Evolutionary conservation across 2,113 vertebrate species (phyloP), one percentile per base, ranked within the genome.

Genomic region (Sprattus sprattus): DNA sequence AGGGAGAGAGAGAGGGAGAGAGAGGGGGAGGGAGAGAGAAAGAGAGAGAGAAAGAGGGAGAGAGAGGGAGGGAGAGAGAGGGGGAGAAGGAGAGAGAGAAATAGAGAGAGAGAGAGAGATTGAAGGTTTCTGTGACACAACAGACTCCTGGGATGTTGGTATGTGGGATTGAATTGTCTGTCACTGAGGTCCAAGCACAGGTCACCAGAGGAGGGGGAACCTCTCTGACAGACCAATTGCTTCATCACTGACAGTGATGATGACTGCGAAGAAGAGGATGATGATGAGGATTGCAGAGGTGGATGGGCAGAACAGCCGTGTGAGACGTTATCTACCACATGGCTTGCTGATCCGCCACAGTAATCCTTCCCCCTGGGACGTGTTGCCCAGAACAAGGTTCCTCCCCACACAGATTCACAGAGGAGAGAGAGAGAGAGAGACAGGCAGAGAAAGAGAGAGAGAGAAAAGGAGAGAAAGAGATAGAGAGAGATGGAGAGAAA

Each of bases 1-100:
- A 28, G 2, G 11, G 28, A 75, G 39, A 54, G 32, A 45, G 18
- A 88, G 84, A 90, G 47, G 7, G 64, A 71, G 11, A 15, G 64
- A 71, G 28, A 32, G 64, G 13, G 25, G 32, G 10, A 11, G 25
- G 25, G 39, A n/a, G 1, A 25, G 20, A 67, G 9, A 9, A n/a
- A n/a, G 3, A n/a, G 16, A 5, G 46, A 81, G 50, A 84, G 83
- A 28, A 1, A 20, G 28, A 75, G 39, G 45, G 32, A 45, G 18
- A 88, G 84, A 90, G 47, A 4, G 64, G 32, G 11, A 15, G 64
- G 32, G 28, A 32, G 64, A 32, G 25, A 71, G 10, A 11, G 25
- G 25, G 9, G 32, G 25, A 28, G 25, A 32, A 22, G 60, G n/a
- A 7, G 60, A n/a, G 64, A 39, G 16, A 88, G 81, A 89, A 18